phyloP scores from a whole-genome alignment of 2,113 vertebrate species.

The Rhinolophus sinicus region DNA sequence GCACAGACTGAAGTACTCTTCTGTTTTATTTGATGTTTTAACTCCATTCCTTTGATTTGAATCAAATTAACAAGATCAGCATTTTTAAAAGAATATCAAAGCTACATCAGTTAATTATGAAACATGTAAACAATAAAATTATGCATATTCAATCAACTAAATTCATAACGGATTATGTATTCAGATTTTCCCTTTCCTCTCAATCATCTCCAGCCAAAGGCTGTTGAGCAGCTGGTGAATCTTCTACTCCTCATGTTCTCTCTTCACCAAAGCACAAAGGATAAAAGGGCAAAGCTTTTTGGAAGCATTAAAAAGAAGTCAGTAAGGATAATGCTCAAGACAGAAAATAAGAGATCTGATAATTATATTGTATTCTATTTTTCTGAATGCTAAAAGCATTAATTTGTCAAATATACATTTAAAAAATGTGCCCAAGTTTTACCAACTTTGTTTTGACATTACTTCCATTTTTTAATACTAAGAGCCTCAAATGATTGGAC shows the following conservation, averaged over 20 bases:
- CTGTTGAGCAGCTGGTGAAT: background rate
- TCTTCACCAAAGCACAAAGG: background rate
- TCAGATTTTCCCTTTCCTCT: background rate
- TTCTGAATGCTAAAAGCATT: background rate
- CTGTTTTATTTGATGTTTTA: constrained; percentile 9
- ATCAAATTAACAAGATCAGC: constrained; percentile 24
- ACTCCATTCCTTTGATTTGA: constrained; percentile 21
- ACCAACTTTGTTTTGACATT: background rate
- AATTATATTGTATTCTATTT: background rate
- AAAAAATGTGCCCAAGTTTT: background rate
- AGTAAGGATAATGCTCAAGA: background rate
- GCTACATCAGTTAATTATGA: background rate
- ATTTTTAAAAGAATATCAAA: background rate
- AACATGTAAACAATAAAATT: background rate
- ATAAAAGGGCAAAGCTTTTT: background rate
- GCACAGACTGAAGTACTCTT: background rate
- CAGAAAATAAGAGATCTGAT: background rate
- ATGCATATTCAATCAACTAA: background rate
- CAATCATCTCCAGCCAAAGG: background rate
- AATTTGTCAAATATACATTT: constrained; percentile 19
- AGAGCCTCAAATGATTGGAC: background rate
- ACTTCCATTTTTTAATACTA: background rate
- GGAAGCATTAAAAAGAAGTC: background rate
- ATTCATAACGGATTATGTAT: background rate
- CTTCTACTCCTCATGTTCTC: background rate